A percentile compares a stretch with the other conserved stretches of the same genome.
phyloP scores from a whole-genome alignment of 2,888 invertebrate species.

The Protonemura montana region DNA sequence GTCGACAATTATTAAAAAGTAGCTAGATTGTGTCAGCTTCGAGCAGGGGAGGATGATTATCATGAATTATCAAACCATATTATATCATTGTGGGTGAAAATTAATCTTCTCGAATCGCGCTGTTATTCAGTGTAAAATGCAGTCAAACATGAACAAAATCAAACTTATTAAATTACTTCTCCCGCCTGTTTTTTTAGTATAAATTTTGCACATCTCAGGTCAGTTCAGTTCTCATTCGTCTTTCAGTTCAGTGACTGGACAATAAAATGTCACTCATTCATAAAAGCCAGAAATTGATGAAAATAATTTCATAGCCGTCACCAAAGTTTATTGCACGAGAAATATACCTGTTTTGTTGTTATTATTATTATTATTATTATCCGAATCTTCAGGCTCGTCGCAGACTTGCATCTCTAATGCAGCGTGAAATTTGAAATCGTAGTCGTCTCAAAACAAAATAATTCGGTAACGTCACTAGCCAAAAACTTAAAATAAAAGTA shows the following conservation, averaged over 20 bases:
- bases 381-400: not conserved
- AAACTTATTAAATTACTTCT: too few species aligned
- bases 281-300: not conserved
- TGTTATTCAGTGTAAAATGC: not conserved
- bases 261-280: constrained; percentile 2
- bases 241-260: not conserved
- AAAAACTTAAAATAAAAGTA: not conserved
- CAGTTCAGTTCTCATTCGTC: not conserved
- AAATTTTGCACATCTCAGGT: too few species aligned
- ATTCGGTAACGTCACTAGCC: constrained; percentile 8
- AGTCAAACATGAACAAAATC: too few species aligned
- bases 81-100: not conserved
- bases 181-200: not conserved
- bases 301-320: not conserved
- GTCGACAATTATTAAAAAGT: not conserved
- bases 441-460: constrained; percentile 1
- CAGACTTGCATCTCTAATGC: constrained; percentile 17
- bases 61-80: not conserved
- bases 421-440: constrained; percentile 39
- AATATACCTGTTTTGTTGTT: too few species aligned
- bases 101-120: not conserved
- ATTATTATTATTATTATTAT: not conserved
- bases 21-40: not conserved
- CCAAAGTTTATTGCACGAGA: not conserved
- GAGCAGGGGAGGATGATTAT: not conserved